Base-by-base conservation (phyloP, 1,140 invertebrate genomes). In the Lamellibrachia luymesi region DNA sequence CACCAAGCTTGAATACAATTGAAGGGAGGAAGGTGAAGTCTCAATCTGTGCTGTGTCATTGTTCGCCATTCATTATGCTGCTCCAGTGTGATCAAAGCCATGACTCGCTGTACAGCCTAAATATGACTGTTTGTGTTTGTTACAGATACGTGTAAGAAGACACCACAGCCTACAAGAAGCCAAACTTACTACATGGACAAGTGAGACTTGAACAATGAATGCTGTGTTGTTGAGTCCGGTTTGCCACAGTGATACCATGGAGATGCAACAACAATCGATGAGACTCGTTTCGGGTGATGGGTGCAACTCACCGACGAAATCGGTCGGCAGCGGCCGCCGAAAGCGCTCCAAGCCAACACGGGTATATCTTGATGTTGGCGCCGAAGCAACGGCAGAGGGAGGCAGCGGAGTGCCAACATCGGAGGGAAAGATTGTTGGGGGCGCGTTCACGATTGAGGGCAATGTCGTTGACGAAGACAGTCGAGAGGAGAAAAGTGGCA, bases 281-380 rank as follows among this genome's bases (percentile, higher is more conserved):
- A 80, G 64, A 80, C 64, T 80, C 64, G 64, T 80, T 80, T 8
- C 64, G 13, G 64, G 64, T 22, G 64, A 80, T 2, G 8, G 49
- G 4, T 91, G 91, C 91, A 4, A 50, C 91, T 50, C 91, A 2
- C 91, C 91, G 2, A 91, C 91, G 27, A 51, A 91, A 49, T 91
- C 91, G 4, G 51, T 91, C 5, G 49, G 92, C 92, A 92, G 91
- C 50, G 93, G 93, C 22, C 94, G 96, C n/a, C 94, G 96, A 52
- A 96, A 96, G 94, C 96, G 96, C 93, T 95, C 95, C 27, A 96
- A 96, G 94, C 96, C 96, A 93, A 95, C 95, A 94, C 95, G 95
- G 93, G 95, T 96, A 92, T 95, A 95, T n/a, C 94, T 91, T n/a
- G 92, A 93, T 50, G n/a, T 56, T 80, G 92, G 89, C 13, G 52